phyloP scores from a whole-genome alignment of 2,888 invertebrate species.

The Adelognathus sp. region DNA sequence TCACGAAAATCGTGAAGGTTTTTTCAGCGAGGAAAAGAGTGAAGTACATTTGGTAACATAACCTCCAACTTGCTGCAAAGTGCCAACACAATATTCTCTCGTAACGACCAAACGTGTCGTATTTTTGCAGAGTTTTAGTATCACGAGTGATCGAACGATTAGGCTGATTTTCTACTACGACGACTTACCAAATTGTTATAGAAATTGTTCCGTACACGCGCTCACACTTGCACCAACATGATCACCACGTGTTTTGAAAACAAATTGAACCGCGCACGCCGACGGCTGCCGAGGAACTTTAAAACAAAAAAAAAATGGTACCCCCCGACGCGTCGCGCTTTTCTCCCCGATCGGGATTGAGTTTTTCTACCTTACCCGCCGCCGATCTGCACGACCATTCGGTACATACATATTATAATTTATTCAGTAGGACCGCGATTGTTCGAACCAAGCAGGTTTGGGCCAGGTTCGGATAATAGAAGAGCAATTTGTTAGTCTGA shows the following conservation, averaged over 20 bases:
- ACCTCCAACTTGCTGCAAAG: not conserved
- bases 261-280: slow-evolving; percentile 45
- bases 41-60: not conserved
- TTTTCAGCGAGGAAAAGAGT: not conserved
- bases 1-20: not conserved
- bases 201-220: not conserved
- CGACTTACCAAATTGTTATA: not conserved
- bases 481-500: too few relatives aligned
- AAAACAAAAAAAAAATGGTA: not conserved
- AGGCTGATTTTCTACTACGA: not conserved
- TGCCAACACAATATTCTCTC: not conserved
- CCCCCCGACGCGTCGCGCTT: not conserved
- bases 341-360: not conserved
- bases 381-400: too few relatives aligned
- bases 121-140: not conserved
- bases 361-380: too few relatives aligned
- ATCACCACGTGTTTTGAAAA: slow-evolving; percentile 50
- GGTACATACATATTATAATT: too few relatives aligned
- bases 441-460: too few relatives aligned
- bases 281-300: too few relatives aligned
- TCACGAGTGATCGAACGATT: not conserved
- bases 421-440: too few relatives aligned
- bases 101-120: not conserved
- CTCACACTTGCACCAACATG: not conserved
- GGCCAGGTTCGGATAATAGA: too few relatives aligned